Conservation (phyloP, 1,140 invertebrate species). For the Drosophila dunni region DNA sequence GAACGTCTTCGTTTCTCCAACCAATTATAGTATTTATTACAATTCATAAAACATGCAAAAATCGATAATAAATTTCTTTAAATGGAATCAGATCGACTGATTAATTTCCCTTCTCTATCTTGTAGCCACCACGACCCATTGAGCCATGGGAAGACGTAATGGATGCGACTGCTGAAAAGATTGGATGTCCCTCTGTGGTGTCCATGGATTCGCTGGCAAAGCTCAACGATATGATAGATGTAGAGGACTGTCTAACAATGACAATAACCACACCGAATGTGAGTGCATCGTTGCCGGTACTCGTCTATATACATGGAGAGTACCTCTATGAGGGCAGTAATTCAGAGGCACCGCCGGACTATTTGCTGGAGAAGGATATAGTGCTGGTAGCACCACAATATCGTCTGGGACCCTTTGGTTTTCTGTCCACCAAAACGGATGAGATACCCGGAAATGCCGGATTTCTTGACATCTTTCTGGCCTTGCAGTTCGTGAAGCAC, state of each 20-base stretch:
- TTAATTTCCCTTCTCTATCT: slow-evolving; percentile 7
- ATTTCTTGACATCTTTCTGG: slow-evolving; percentile 88
- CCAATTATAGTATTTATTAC: no score
- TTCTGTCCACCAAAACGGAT: slow-evolving; percentile 86
- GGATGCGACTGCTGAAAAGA: slow-evolving; percentile 86
- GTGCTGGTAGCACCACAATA: slow-evolving; percentile 93
- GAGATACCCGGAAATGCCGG: slow-evolving; percentile 89
- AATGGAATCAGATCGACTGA: neutral
- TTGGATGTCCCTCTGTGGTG: slow-evolving; percentile 85
- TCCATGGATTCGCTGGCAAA: slow-evolving; percentile 71
- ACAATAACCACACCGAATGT: slow-evolving; percentile 78
- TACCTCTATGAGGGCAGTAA: slow-evolving; percentile 83
- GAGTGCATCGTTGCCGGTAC: slow-evolving; percentile 61
- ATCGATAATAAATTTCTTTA: no score
- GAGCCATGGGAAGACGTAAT: slow-evolving; percentile 86
- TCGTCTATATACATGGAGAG: slow-evolving; percentile 84
- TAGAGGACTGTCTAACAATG: slow-evolving; percentile 79
- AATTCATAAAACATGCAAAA: no score
- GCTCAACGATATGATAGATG: slow-evolving; percentile 73
- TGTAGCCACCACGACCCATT: slow-evolving; percentile 86
- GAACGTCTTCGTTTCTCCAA: no score
- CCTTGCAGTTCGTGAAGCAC: slow-evolving; percentile 87
- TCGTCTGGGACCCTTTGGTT: slow-evolving; percentile 88
- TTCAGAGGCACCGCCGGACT: slow-evolving; percentile 89
- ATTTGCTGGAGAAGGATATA: slow-evolving; percentile 90